Percentiles rank a stretch among this genome's conserved stretches.
Conservation (phyloP, 2,888 invertebrate genomes). For the Eledona agricola region DNA sequence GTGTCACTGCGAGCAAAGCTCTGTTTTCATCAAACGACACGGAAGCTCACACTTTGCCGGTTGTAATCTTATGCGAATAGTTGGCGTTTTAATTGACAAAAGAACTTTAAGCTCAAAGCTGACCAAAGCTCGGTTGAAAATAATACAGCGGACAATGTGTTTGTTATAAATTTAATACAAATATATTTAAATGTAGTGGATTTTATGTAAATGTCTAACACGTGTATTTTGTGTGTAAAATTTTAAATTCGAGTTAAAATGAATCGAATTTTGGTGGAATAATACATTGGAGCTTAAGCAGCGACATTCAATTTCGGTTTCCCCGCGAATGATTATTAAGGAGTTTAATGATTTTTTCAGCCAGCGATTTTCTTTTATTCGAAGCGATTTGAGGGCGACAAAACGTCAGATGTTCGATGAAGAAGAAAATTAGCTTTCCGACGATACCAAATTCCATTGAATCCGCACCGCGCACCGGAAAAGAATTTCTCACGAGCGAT, state of each 20-base stretch:
- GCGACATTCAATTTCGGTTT: conserved; percentile 18
- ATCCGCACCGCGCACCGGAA: conserved; percentile 27
- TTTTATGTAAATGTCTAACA: no score
- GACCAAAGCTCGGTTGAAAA: no score
- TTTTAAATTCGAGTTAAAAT: no score
- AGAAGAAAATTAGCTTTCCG: conserved; percentile 32
- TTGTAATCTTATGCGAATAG: background rate
- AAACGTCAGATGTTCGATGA: conserved; percentile 30
- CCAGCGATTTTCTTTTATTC: conserved; percentile 29
- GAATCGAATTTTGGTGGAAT: no score
- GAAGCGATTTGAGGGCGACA: conserved; percentile 29
- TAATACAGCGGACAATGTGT: no score
- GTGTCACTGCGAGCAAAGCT: conserved; percentile 25
- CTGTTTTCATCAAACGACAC: conserved; percentile 19
- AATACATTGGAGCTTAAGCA: no score
- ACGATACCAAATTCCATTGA: conserved; percentile 29
- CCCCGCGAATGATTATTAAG: conserved; percentile 12
- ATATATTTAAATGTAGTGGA: no score
- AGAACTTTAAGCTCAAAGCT: no score
- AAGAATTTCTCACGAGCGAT: conserved; percentile 23
- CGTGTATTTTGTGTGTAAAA: no score
- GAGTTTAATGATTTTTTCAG: conserved; percentile 26
- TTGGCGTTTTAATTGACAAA: no score
- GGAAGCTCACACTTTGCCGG: conserved; percentile 15
- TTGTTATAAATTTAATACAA: no score